Conservation (phyloP, 2,888 invertebrate genomes). For the Cerastis rubricosa region DNA sequence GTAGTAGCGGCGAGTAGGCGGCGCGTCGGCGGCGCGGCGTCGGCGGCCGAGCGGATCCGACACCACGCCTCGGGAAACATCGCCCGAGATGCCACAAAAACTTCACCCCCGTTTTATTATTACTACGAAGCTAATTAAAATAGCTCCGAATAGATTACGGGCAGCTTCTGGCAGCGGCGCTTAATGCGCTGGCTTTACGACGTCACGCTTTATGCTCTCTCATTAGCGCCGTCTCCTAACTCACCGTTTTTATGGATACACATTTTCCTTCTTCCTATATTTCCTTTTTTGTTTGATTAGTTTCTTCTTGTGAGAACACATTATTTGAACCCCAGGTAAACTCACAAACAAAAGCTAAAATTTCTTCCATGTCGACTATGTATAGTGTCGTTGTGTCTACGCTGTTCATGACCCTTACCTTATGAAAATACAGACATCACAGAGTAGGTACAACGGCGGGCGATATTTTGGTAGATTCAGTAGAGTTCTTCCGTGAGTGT, state of each 20-base stretch:
- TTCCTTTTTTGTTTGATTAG: conserved; percentile 75
- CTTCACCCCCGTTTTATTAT: conserved; percentile 87
- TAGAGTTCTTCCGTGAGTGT: conserved; percentile 15
- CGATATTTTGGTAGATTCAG: conserved; percentile 9
- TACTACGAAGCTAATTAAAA: conserved; percentile 89
- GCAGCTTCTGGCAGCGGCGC: conserved; percentile 87
- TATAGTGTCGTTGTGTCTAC: neutral
- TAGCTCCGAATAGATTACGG: conserved; percentile 89
- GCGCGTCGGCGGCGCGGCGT: conserved; percentile 61
- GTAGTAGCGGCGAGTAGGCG: conserved; percentile 62
- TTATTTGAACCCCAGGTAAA: conserved; percentile 25
- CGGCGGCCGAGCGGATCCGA: conserved; percentile 71
- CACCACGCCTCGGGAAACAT: conserved; percentile 79
- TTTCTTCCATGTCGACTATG: neutral
- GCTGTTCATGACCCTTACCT: neutral
- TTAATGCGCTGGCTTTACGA: conserved; percentile 89
- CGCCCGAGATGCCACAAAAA: conserved; percentile 86
- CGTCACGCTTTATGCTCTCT: conserved; percentile 89
- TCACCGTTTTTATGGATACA: conserved; percentile 84
- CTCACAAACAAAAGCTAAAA: conserved; percentile 12
- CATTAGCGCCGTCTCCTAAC: conserved; percentile 87
- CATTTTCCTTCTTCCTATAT: conserved; percentile 76
- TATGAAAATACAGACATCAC: neutral
- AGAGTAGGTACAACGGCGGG: neutral
- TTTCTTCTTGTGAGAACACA: conserved; percentile 58